Conservation (phyloP, 2,113 vertebrate species). For the Parotia lawesii region DNA sequence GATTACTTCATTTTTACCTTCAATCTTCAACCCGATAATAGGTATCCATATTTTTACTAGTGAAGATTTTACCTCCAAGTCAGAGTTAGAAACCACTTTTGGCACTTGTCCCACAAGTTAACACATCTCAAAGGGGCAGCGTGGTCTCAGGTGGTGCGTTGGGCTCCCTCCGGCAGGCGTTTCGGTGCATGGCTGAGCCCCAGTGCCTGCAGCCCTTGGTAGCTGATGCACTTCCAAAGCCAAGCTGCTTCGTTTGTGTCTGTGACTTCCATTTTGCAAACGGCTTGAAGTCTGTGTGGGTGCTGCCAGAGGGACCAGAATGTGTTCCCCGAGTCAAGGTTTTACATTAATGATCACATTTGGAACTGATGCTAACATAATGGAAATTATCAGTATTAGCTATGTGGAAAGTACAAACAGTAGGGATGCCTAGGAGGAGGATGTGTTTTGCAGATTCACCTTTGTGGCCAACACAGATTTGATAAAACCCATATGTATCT, state of each 20-base stretch:
- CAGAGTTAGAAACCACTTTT: not conserved
- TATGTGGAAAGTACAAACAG: not conserved
- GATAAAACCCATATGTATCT: not conserved
- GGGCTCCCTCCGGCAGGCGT: not conserved
- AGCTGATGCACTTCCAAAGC: not conserved
- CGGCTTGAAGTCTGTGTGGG: not conserved
- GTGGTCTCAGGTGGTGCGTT: accelerated
- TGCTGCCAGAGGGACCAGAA: not conserved
- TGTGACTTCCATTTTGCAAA: not conserved
- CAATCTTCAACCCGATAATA: not conserved
- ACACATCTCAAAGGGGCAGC: not conserved
- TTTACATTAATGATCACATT: not conserved
- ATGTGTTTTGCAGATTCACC: not conserved
- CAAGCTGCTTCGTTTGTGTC: not conserved
- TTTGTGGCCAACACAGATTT: not conserved
- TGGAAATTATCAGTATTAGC: not conserved
- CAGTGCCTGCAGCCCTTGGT: not conserved
- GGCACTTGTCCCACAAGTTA: not conserved
- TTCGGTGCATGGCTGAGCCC: not conserved
- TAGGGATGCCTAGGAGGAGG: not conserved
- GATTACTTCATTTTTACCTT: not conserved
- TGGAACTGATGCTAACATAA: not conserved
- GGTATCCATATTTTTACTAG: not conserved
- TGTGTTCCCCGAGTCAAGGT: not conserved
- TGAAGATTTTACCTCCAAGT: not conserved